These are phyloP conservation scores for Mesembrinibis cayennensis DNA, from an alignment of 2,113 vertebrate genomes.

Conservation along the genomic window DNA sequence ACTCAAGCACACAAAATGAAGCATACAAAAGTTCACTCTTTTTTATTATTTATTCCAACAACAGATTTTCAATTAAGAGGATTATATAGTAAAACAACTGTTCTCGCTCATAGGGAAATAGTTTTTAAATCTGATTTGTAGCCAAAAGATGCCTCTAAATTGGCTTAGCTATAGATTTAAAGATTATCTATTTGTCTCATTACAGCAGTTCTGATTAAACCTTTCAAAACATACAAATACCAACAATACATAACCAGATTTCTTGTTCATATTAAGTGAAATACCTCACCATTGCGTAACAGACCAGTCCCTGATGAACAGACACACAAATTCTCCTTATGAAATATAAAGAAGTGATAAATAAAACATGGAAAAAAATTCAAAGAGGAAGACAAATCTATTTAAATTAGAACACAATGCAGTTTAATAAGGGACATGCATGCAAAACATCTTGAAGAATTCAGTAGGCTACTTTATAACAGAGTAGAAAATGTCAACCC, in stretches of 20 bases:
- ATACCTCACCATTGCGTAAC: background rate
- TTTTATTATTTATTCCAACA: background rate
- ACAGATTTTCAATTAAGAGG: background rate
- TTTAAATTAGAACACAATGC: background rate
- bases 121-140: background rate
- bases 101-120: background rate
- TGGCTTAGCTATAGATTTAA: conserved; percentile 9
- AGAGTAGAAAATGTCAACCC: background rate
- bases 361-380: background rate
- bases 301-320: background rate
- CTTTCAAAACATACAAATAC: background rate
- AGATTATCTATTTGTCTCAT: conserved; percentile 10
- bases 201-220: background rate
- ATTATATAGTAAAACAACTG: background rate
- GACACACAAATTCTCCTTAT: background rate
- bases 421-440: background rate
- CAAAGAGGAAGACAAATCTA: background rate
- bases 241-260: background rate
- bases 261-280: background rate
- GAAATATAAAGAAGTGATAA: conserved; percentile 16
- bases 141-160: background rate
- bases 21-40: background rate
- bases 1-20: background rate
- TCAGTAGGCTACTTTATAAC: background rate
- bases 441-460: background rate